Conservation (phyloP, 2,888 invertebrate genomes). For the Meghimatium bilineatum region DNA sequence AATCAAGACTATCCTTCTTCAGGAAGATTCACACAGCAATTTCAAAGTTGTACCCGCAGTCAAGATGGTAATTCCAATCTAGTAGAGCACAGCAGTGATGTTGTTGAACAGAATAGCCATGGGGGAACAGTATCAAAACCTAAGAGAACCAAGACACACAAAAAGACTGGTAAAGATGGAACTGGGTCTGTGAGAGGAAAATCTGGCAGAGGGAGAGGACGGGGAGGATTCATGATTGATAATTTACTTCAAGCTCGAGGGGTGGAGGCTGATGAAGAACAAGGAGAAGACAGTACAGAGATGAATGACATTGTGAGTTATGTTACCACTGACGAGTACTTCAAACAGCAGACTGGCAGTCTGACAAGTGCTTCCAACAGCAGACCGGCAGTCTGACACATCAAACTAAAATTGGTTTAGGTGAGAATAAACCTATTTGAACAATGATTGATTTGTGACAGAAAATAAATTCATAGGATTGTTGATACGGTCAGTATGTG, state of each 20-base stretch:
- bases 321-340: slow-evolving; percentile 61
- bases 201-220: slow-evolving; percentile 38
- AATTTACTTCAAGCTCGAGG: slow-evolving; percentile 53
- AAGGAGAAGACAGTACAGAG: slow-evolving; percentile 62
- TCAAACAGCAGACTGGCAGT: slow-evolving; percentile 56
- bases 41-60: background rate
- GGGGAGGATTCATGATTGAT: slow-evolving; percentile 65
- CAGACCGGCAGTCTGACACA: slow-evolving; percentile 41
- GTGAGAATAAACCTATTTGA: no score
- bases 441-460: no score
- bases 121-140: slow-evolving; percentile 40
- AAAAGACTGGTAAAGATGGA: slow-evolving; percentile 32
- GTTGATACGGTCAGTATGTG: no score
- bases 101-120: slow-evolving; percentile 23
- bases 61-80: slow-evolving; percentile 9
- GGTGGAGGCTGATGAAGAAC: slow-evolving; percentile 49
- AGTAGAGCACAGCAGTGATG: background rate
- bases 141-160: slow-evolving; percentile 38
- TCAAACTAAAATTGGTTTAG: background rate
- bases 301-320: slow-evolving; percentile 68
- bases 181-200: slow-evolving; percentile 15
- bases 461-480: no score
- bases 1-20: slow-evolving; percentile 6
- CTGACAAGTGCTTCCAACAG: slow-evolving; percentile 61
- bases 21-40: background rate